Evolutionary conservation across 2,888 invertebrate genomes (phyloP), one percentile per base, ranked within the genome.

Genomic region (Portevinia maculata): DNA sequence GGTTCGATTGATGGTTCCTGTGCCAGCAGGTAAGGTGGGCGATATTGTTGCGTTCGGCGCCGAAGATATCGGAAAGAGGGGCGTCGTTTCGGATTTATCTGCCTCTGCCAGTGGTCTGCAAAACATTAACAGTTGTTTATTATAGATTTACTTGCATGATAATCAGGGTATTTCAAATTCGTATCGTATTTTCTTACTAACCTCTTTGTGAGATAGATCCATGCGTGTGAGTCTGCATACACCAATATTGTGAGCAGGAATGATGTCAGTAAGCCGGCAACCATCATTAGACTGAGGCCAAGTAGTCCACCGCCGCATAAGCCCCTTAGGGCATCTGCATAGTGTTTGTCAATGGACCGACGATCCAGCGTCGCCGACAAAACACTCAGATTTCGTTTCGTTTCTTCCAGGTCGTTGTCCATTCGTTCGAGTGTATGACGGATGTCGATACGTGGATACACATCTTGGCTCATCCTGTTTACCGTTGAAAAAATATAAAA

Each of bases 181-280:
- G n/a, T n/a, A n/a, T n/a, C n/a, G n/a, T n/a, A n/a, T n/a, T n/a
- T n/a, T n/a, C n/a, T n/a, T n/a, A n/a, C n/a, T n/a, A n/a, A 97
- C 97, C 96, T 96, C 90, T 96, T 97, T 88, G 96, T 95, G 85
- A 98, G 96, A 90, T 98, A 97, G 88, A 98, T 98, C 98, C 98
- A 98, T 28, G 98, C 97, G 89, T 98, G 98, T 6, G 98, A 98
- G 89, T 98, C 97, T 71, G 98, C 95, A 92, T 98, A 96, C 57
- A 98, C 98, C 46, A 98, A 94, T 65, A 97, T 94, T 0, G 98
- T 98, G 90, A 98, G 95, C 86, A 98, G 93, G 86, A 98, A 93
- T 21, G 98, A 98, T 60, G 97, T 96, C 28, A 95, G 93, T 32
- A 96, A 92, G 17, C 97, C 95, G n/a, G 98, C 97, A 64, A 96